A percentile compares a stretch with the other conserved stretches of the same genome.
These are phyloP conservation scores for Oscheius onirici DNA, from an alignment of 2,888 invertebrate genomes.

Conservation along the genomic window DNA sequence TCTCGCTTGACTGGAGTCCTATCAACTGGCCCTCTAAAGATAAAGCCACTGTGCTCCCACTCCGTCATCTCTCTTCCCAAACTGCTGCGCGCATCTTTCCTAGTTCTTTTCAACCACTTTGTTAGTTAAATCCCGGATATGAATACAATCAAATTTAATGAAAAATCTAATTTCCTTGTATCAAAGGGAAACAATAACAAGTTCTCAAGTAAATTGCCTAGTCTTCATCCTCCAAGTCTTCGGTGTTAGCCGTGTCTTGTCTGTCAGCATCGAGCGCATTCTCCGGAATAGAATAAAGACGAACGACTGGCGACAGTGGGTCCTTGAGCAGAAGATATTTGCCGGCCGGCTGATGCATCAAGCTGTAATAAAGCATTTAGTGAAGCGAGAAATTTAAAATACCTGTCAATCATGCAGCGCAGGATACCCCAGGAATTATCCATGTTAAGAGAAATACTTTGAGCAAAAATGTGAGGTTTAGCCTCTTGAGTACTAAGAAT, in stretches of 20 bases:
- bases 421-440: slow-evolving; percentile 98
- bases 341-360: slow-evolving; percentile 65
- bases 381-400: background rate
- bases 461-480: slow-evolving; percentile 96
- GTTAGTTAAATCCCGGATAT: too few relatives aligned
- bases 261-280: slow-evolving; percentile 97
- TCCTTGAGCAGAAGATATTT: slow-evolving; percentile 69
- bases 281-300: slow-evolving; percentile 96
- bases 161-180: too few relatives aligned
- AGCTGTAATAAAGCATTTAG: slow-evolving; percentile 38
- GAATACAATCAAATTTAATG: too few relatives aligned
- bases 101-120: background rate
- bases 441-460: slow-evolving; percentile 97
- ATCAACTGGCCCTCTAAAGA: background rate
- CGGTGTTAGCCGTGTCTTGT: slow-evolving; percentile 82
- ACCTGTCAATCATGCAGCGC: slow-evolving; percentile 88
- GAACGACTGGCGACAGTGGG: slow-evolving; percentile 82
- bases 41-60: slow-evolving; percentile 6
- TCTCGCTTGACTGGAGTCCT: slow-evolving; percentile 14
- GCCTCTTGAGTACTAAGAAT: slow-evolving; percentile 85
- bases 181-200: too few relatives aligned
- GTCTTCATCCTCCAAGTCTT: slow-evolving; percentile 78
- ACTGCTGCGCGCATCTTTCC: background rate
- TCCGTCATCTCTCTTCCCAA: background rate
- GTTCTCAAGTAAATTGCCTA: too few relatives aligned